These are phyloP conservation scores for Pollenia griseotomentosa DNA, from an alignment of 2,888 invertebrate genomes.

Conservation along the genomic window DNA sequence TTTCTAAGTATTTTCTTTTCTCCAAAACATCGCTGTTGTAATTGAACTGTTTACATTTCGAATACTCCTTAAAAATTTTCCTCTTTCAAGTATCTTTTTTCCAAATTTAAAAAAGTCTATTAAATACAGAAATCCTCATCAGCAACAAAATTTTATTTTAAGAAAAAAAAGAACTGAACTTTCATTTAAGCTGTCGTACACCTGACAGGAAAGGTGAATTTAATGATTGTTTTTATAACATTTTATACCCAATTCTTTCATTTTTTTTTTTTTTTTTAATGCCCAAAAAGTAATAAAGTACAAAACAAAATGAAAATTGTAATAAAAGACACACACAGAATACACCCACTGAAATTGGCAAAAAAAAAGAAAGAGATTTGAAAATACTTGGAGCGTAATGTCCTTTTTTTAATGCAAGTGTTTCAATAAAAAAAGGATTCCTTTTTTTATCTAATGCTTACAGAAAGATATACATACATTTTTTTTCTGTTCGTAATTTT, in stretches of 20 bases:
- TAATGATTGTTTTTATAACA: conserved; percentile 47
- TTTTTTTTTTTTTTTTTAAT: background rate
- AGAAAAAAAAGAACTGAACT: background rate
- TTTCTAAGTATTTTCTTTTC: no score
- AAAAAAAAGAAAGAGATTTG: conserved; percentile 1
- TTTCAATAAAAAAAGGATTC: no score
- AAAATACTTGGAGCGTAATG: background rate
- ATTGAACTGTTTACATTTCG: no score
- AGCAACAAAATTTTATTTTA: background rate
- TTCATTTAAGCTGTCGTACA: conserved; percentile 23
- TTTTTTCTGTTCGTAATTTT: no score
- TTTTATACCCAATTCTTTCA: conserved; percentile 9
- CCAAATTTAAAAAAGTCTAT: background rate
- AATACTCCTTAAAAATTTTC: no score
- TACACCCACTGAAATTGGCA: background rate
- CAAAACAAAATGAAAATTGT: conserved; percentile 17
- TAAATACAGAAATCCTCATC: background rate
- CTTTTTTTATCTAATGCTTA: no score
- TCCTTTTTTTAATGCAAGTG: no score
- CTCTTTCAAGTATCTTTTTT: no score
- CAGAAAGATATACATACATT: no score
- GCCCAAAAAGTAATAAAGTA: conserved; percentile 30
- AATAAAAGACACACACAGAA: conserved; percentile 5
- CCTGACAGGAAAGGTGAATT: conserved; percentile 59
- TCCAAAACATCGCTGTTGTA: no score